These are phyloP conservation scores for Zalophus californianus DNA, from an alignment of 2,797 vertebrate genomes.

Conservation along the genomic window DNA sequence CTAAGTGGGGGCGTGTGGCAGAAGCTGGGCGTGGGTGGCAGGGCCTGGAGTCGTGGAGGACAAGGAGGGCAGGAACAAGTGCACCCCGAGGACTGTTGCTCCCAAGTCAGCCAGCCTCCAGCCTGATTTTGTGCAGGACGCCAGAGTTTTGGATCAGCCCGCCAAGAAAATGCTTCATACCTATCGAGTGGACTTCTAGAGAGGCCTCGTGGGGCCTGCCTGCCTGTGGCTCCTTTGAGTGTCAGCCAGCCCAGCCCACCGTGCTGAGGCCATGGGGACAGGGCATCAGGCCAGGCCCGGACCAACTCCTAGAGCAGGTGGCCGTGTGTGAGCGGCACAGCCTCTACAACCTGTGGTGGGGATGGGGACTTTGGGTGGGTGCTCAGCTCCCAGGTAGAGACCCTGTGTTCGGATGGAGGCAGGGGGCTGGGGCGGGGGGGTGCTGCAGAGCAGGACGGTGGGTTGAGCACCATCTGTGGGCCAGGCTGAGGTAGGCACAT, in stretches of 20 bases:
- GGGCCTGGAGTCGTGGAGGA: background rate
- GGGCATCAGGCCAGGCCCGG: background rate
- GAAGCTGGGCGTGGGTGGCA: background rate
- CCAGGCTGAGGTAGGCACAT: background rate
- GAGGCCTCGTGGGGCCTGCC: background rate
- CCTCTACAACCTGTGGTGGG: background rate
- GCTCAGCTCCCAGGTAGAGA: background rate
- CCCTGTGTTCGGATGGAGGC: accelerated
- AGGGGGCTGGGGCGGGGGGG: accelerated
- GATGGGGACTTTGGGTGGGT: background rate
- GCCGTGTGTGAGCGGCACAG: accelerated
- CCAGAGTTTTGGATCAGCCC: background rate
- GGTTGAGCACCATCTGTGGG: accelerated
- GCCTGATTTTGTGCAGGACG: background rate
- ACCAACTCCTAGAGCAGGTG: background rate
- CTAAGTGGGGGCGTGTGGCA: background rate
- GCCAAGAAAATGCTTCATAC: background rate
- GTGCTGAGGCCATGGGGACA: background rate
- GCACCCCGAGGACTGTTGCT: accelerated
- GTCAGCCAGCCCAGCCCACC: accelerated
- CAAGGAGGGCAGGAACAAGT: accelerated
- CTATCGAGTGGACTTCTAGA: accelerated
- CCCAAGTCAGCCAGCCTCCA: background rate
- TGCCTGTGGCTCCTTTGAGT: no score
- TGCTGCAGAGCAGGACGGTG: background rate